Evolutionary conservation across 2,113 vertebrate species (phyloP).

Genomic region (Callionymus lyra): DNA sequence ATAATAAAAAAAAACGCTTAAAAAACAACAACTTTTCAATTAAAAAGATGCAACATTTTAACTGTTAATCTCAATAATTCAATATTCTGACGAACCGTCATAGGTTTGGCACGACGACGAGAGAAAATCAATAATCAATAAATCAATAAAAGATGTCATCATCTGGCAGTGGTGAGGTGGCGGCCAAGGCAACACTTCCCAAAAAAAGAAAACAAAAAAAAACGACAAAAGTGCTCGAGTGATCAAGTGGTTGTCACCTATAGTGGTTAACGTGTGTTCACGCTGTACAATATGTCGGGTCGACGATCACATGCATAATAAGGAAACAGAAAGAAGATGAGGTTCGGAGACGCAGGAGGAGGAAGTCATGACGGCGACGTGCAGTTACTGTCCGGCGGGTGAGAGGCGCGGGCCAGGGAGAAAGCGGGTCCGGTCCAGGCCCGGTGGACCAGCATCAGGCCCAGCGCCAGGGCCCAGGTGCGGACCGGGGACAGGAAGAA

Average conservation of each 20-base stretch:
- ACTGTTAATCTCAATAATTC: too few relatives aligned
- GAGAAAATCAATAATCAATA: too few relatives aligned
- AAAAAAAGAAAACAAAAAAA: background rate
- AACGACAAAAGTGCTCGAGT: conserved; percentile 28
- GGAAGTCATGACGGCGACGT: conserved; percentile 9
- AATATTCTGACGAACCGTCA: too few relatives aligned
- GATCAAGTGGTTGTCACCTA: conserved; percentile 25
- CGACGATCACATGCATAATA: conserved; percentile 56
- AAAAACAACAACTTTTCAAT: too few relatives aligned
- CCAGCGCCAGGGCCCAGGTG: conserved; percentile 76
- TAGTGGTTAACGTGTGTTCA: background rate
- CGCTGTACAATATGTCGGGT: conserved; percentile 16
- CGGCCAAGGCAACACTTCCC: conserved; percentile 49
- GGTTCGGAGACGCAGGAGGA: conserved; percentile 5
- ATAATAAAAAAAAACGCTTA: too few relatives aligned
- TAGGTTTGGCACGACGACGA: conserved; percentile 50
- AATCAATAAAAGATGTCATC: too few relatives aligned
- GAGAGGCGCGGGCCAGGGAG: conserved; percentile 61
- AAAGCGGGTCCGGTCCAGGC: conserved; percentile 72
- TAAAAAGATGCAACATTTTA: too few relatives aligned
- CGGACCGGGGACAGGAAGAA: conserved; percentile 85
- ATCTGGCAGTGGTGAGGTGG: conserved; percentile 56
- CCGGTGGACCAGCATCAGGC: conserved; percentile 68
- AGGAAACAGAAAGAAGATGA: conserved; percentile 38
- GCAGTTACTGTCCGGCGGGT: conserved; percentile 64